These are phyloP conservation scores for Montifringilla adamsi DNA, from an alignment of 2,113 vertebrate genomes.

Conservation along the genomic window DNA sequence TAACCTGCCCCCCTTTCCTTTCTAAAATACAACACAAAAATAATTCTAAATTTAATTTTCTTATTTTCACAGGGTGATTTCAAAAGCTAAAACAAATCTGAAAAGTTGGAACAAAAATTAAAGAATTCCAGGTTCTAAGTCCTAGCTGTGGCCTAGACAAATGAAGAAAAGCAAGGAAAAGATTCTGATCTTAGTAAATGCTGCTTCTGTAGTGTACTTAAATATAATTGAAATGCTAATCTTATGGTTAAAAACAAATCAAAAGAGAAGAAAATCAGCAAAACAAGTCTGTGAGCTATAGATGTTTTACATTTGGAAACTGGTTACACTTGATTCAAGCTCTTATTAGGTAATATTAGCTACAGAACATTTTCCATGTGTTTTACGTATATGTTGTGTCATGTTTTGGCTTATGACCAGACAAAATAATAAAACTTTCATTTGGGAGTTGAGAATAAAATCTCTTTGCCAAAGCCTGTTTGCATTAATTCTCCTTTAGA, in stretches of 20 bases:
- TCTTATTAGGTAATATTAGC: neutral
- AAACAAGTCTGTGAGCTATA: neutral
- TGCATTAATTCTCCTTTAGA: neutral
- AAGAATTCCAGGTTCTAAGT: neutral
- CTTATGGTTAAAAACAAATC: neutral
- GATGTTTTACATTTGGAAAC: neutral
- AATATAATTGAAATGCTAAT: neutral
- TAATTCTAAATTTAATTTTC: neutral
- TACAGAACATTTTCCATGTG: neutral
- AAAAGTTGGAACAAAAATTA: neutral
- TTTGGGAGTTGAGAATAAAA: neutral
- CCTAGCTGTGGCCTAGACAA: neutral
- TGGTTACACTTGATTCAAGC: neutral
- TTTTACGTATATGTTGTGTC: neutral
- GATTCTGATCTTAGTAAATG: neutral
- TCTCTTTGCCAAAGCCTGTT: neutral
- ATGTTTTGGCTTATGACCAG: neutral
- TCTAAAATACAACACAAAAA: neutral
- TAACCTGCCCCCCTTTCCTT: neutral
- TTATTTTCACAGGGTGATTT: neutral
- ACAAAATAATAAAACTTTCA: neutral
- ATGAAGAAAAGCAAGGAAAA: neutral
- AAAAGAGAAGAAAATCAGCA: neutral
- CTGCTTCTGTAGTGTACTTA: neutral
- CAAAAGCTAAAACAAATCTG: neutral